A percentile compares a stretch with the other conserved stretches of the same genome.
phyloP scores from a whole-genome alignment of 2,113 vertebrate species.

The Chinchilla lanigera region DNA sequence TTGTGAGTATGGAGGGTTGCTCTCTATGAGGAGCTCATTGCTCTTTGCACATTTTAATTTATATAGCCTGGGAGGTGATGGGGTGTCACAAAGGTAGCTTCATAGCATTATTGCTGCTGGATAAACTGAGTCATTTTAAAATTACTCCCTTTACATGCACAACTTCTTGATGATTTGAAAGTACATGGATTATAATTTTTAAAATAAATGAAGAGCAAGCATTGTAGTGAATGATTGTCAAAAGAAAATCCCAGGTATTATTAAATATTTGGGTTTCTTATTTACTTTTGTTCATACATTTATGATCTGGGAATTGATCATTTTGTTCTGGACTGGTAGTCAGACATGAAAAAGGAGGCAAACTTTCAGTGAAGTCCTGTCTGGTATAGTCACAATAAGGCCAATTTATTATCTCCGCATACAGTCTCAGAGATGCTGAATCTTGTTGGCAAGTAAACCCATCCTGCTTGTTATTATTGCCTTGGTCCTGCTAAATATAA shows the following conservation, averaged over 20 bases:
- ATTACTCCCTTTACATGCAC: background rate
- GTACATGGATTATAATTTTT: background rate
- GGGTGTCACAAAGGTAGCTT: background rate
- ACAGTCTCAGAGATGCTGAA: background rate
- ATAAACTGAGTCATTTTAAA: conserved; percentile 62
- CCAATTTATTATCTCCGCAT: background rate
- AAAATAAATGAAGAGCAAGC: background rate
- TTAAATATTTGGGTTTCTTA: background rate
- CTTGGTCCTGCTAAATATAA: background rate
- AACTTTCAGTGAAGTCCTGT: background rate
- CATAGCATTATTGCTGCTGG: background rate
- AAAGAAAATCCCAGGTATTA: background rate
- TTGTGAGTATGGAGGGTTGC: conserved; percentile 29
- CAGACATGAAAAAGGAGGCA: background rate
- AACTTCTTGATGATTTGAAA: conserved; percentile 20
- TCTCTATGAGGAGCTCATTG: conserved; percentile 43
- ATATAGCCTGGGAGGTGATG: background rate
- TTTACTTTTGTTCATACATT: background rate
- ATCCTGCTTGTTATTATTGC: background rate
- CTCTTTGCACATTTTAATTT: conserved; percentile 58
- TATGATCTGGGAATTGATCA: conserved; percentile 2
- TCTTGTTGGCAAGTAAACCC: background rate
- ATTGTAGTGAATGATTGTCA: background rate
- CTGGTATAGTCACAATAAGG: background rate
- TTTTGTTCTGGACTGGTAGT: background rate